A percentile compares a stretch with the other conserved stretches of the same genome.
phyloP scores from a whole-genome alignment of 2,797 vertebrate species.

The Cuculus canorus region DNA sequence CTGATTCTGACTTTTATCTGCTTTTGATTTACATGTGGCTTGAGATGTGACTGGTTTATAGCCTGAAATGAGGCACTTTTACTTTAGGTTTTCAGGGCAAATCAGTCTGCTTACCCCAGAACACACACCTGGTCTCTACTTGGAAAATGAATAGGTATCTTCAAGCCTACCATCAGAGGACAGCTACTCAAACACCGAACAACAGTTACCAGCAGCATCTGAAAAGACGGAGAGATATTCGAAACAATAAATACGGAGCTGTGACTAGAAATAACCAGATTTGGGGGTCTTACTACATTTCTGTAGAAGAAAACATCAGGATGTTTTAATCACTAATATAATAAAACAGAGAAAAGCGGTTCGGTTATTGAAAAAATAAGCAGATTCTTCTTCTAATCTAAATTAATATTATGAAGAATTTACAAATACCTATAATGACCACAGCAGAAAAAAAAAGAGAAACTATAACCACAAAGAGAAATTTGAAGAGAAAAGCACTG shows the following conservation, averaged over 20 bases:
- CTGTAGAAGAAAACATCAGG: neutral
- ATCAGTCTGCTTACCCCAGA: neutral
- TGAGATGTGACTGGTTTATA: neutral
- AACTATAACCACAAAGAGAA: neutral
- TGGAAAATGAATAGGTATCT: neutral
- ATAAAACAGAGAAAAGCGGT: neutral
- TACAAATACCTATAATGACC: neutral
- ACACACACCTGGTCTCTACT: neutral
- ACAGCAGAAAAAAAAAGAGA: neutral
- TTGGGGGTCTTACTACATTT: neutral
- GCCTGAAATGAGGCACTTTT: neutral
- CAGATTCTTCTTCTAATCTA: neutral
- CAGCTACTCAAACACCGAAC: neutral
- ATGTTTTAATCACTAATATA: neutral
- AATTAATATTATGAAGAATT: neutral
- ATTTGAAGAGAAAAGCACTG: neutral
- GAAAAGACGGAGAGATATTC: neutral
- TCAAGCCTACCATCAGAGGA: neutral
- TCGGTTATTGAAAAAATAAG: neutral
- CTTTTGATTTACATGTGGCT: neutral
- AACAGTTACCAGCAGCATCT: neutral
- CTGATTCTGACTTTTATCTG: neutral
- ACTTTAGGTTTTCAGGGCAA: neutral
- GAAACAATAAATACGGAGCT: neutral
- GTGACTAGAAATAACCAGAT: neutral